Percentiles rank a stretch among this genome's conserved stretches.
Conservation (phyloP, 1,140 invertebrate genomes). For the Phocides pigmalion region DNA sequence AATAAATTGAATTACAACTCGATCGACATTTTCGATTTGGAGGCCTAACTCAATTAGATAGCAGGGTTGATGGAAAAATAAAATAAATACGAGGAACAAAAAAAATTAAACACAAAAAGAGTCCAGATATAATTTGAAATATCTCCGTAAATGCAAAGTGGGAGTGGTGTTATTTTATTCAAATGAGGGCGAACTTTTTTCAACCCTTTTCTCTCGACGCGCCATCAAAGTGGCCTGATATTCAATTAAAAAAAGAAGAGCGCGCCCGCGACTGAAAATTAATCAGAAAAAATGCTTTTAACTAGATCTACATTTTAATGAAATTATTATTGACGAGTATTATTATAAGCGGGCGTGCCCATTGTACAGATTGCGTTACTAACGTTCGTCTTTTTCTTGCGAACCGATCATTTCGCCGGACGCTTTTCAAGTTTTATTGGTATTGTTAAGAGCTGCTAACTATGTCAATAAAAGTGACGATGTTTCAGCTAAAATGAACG, state of each 20-base stretch:
- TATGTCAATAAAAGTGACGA: slow-evolving; percentile 21
- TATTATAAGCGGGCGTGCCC: slow-evolving; percentile 68
- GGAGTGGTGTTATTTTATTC: slow-evolving; percentile 84
- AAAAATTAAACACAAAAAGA: slow-evolving; percentile 80
- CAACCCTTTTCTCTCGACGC: slow-evolving; percentile 76
- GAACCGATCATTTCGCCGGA: not conserved
- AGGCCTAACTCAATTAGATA: slow-evolving; percentile 82
- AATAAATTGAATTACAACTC: slow-evolving; percentile 83
- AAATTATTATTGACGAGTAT: slow-evolving; percentile 83
- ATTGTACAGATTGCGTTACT: slow-evolving; percentile 66
- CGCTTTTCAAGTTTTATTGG: slow-evolving; percentile 21
- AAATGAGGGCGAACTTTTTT: slow-evolving; percentile 82
- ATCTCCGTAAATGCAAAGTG: slow-evolving; percentile 83
- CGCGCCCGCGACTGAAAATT: slow-evolving; percentile 80
- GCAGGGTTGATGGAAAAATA: slow-evolving; percentile 81
- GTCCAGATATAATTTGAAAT: slow-evolving; percentile 84
- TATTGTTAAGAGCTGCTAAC: slow-evolving; percentile 28
- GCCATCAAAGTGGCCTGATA: slow-evolving; percentile 83
- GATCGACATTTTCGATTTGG: slow-evolving; percentile 83
- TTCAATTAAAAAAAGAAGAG: slow-evolving; percentile 84
- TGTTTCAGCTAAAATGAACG: not conserved
- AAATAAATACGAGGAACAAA: slow-evolving; percentile 80
- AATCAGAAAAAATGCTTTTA: slow-evolving; percentile 84
- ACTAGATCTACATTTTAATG: slow-evolving; percentile 84
- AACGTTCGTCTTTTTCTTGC: slow-evolving; percentile 26